phyloP scores from a whole-genome alignment of 2,888 invertebrate genomes.

The Drosophila kambysellisi region DNA sequence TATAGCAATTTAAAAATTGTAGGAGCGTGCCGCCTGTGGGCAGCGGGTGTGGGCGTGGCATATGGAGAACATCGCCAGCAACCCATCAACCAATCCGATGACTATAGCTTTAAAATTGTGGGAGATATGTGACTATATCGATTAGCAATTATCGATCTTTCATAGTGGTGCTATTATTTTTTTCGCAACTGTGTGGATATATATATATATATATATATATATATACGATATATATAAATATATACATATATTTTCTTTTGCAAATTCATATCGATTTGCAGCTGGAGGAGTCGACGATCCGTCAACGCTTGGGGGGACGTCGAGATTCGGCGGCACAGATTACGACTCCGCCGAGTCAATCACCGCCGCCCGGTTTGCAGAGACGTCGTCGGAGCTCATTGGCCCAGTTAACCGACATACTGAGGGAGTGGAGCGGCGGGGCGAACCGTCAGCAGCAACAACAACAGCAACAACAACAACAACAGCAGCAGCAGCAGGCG shows the following conservation, averaged over 20 bases:
- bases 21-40: too few species aligned
- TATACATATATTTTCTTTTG: not conserved
- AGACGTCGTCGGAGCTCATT: constrained; percentile 93
- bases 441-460: constrained; percentile 85
- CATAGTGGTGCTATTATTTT: not conserved
- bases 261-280: constrained; percentile 28
- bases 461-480: constrained; percentile 48
- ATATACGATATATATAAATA: not conserved
- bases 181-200: not conserved
- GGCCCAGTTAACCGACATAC: constrained; percentile 94
- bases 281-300: constrained; percentile 92
- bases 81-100: too few species aligned
- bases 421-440: constrained; percentile 94
- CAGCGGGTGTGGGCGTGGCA: too few species aligned
- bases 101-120: too few species aligned
- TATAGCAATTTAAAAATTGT: too few species aligned
- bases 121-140: too few species aligned
- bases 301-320: constrained; percentile 93
- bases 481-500: constrained; percentile 76
- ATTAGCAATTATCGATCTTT: too few species aligned
- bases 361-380: constrained; percentile 87
- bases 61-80: too few species aligned
- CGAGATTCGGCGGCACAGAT: constrained; percentile 97
- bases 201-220: not conserved
- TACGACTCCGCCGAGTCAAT: constrained; percentile 93